Conservation (phyloP, 1,140 invertebrate species). For the Gryllus bimaculatus region DNA sequence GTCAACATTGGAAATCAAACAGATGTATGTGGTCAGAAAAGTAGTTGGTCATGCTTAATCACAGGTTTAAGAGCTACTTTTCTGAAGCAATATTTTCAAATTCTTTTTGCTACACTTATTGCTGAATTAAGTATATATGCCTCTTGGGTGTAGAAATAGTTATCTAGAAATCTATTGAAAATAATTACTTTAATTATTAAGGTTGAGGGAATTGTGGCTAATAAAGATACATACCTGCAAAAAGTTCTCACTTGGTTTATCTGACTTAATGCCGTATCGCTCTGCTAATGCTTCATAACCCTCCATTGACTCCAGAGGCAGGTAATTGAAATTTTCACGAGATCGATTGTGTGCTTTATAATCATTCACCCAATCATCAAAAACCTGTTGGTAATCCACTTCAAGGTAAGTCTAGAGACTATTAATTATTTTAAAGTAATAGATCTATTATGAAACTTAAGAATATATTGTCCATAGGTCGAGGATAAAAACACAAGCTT, state of each 20-base stretch:
- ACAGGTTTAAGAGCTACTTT: too few species aligned
- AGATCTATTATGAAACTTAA: neutral
- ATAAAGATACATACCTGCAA: too few species aligned
- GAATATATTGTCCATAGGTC: neutral
- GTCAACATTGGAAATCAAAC: too few species aligned
- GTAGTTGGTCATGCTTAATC: too few species aligned
- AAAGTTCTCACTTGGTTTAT: neutral
- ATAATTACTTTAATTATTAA: too few species aligned
- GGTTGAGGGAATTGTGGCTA: too few species aligned
- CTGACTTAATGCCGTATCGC: conserved; percentile 26
- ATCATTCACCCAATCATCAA: conserved; percentile 35
- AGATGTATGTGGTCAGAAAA: too few species aligned
- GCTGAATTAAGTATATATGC: too few species aligned
- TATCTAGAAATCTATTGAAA: too few species aligned
- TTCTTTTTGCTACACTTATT: too few species aligned
- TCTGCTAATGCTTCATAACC: conserved; percentile 31
- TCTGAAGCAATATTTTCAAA: too few species aligned
- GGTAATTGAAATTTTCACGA: conserved; percentile 34
- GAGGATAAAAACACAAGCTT: neutral
- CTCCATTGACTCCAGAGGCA: conserved; percentile 31
- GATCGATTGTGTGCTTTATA: conserved; percentile 37
- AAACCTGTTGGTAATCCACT: conserved; percentile 20
- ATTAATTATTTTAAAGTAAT: neutral
- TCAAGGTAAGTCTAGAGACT: conserved; percentile 24
- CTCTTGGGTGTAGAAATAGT: too few species aligned